Evolutionary conservation across 2,888 invertebrate genomes (phyloP).

Genomic region (Deilephila elpenor): DNA sequence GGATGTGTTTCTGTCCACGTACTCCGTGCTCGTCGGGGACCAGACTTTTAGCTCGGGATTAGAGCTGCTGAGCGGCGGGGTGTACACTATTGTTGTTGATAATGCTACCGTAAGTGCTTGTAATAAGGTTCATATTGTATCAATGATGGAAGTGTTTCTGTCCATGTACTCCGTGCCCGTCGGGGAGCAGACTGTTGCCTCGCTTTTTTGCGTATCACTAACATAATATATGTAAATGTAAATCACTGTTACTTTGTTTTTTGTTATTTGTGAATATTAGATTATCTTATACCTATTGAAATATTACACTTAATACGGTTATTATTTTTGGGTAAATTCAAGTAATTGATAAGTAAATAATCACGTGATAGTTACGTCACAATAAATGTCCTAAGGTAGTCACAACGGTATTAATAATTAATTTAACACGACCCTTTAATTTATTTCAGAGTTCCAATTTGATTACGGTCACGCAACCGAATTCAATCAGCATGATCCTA

Average conservation of each 20-base stretch:
- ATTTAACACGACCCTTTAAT: neutral
- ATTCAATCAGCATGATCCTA: slow-evolving; percentile 89
- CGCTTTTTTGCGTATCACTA: no score
- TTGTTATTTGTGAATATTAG: no score
- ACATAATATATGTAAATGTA: no score
- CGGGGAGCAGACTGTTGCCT: slow-evolving; percentile 42
- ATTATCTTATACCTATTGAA: no score
- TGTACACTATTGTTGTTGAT: slow-evolving; percentile 65
- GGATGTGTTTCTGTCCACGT: slow-evolving; percentile 64
- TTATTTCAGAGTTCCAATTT: slow-evolving; percentile 62
- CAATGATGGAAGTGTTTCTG: slow-evolving; percentile 64
- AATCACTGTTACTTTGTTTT: no score
- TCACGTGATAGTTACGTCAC: neutral
- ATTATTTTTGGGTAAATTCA: no score
- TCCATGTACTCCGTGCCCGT: slow-evolving; percentile 57
- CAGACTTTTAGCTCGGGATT: slow-evolving; percentile 44
- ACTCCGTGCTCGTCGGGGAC: slow-evolving; percentile 52
- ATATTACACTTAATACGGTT: no score
- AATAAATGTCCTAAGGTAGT: neutral
- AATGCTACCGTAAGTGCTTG: no score
- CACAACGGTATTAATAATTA: neutral
- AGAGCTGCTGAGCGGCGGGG: slow-evolving; percentile 62
- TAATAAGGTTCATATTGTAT: no score
- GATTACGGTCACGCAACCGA: slow-evolving; percentile 84
- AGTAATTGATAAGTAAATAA: neutral